A percentile compares a stretch with the other conserved stretches of the same genome.
Evolutionary conservation across 2,797 vertebrate genomes (phyloP).

Genomic region (Pyrocephalus nanus): DNA sequence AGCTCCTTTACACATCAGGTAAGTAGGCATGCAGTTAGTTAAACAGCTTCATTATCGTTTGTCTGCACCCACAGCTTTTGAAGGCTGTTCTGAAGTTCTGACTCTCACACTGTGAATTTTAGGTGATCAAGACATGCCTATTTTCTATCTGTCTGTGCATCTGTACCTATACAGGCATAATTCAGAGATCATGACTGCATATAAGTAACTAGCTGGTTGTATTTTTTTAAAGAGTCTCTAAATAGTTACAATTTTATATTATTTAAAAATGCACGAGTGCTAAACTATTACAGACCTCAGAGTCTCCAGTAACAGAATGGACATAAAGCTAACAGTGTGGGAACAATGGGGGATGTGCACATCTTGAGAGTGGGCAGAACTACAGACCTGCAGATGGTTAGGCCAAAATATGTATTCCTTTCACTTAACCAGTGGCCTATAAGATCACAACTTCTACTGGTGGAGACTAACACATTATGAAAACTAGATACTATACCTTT

Average conservation of each 20-base stretch:
- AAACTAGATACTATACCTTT: conserved; percentile 27
- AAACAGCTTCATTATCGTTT: neutral
- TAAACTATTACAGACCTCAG: neutral
- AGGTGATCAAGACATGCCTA: neutral
- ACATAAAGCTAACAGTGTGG: neutral
- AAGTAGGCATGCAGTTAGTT: neutral
- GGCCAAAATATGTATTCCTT: neutral
- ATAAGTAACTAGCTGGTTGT: neutral
- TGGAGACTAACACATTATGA: neutral
- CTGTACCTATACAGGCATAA: neutral
- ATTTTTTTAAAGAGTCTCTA: neutral
- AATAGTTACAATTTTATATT: neutral
- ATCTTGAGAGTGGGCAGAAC: neutral
- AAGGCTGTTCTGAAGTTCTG: neutral
- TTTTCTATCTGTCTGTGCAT: neutral
- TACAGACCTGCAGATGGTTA: neutral
- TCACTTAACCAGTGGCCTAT: neutral
- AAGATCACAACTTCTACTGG: neutral
- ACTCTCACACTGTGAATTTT: neutral
- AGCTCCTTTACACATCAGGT: neutral
- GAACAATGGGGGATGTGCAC: neutral
- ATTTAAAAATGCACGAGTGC: neutral
- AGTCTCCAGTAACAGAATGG: neutral
- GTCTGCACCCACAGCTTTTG: neutral
- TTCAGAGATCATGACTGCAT: neutral